Evolutionary conservation across 1,140 invertebrate species (phyloP).

Genomic region (Cyclargus thomasi): DNA sequence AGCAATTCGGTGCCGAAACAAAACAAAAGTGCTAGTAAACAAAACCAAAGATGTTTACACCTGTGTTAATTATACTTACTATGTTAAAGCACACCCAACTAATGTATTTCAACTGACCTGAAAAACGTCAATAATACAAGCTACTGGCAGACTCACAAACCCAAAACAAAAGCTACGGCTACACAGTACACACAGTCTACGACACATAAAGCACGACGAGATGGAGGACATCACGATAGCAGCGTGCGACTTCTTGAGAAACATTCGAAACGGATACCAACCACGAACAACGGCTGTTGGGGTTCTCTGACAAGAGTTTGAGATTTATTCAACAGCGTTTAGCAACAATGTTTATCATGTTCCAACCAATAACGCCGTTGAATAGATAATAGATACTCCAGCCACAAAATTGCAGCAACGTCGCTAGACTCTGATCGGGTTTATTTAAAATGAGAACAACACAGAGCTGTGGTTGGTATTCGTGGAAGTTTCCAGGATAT

Average conservation of each 20-base stretch:
- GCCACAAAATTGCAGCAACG: too few species aligned
- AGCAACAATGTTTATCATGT: too few species aligned
- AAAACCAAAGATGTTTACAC: not conserved
- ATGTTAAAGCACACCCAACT: not conserved
- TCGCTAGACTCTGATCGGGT: too few species aligned
- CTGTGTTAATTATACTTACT: not conserved
- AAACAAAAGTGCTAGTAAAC: not conserved
- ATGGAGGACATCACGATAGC: not conserved
- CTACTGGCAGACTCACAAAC: not conserved
- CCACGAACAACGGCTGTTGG: not conserved
- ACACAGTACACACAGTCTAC: not conserved
- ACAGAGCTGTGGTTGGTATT: not conserved
- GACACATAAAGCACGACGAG: not conserved
- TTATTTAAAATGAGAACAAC: too few species aligned
- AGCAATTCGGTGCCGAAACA: not conserved
- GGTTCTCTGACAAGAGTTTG: too few species aligned
- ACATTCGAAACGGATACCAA: not conserved
- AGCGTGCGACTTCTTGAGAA: not conserved
- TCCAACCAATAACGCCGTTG: too few species aligned
- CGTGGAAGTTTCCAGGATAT: not conserved
- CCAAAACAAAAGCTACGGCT: not conserved
- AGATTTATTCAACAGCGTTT: too few species aligned
- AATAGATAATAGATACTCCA: too few species aligned
- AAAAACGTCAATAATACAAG: not conserved
- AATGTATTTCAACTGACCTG: not conserved